Conservation (phyloP, 2,113 vertebrate species). For the Ia io region DNA sequence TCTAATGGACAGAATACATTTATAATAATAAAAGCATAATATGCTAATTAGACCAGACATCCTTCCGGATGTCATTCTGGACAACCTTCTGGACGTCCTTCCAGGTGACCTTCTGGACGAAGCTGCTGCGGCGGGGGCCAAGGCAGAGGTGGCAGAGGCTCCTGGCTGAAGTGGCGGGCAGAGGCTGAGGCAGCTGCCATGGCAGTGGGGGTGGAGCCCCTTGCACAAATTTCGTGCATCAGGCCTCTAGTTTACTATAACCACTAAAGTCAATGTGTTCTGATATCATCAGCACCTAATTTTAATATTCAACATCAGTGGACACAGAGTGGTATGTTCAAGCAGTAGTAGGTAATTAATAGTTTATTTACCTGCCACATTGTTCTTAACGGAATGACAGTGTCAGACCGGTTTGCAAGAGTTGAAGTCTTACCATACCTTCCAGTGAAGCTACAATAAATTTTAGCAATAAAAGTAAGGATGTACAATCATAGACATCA, state of each 20-base stretch:
- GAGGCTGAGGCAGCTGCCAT: too few species aligned
- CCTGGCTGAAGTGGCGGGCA: too few species aligned
- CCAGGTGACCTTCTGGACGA: too few species aligned
- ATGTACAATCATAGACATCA: background rate
- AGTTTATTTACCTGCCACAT: background rate
- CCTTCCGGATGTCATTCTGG: too few species aligned
- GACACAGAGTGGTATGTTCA: background rate
- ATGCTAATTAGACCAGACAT: too few species aligned
- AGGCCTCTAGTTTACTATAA: background rate
- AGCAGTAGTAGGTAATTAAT: background rate
- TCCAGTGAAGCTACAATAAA: background rate
- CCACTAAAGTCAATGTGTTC: background rate
- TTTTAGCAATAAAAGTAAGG: conserved; percentile 1
- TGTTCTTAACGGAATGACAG: background rate
- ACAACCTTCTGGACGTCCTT: too few species aligned
- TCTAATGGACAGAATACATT: background rate
- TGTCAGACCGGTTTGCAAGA: background rate
- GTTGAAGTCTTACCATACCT: background rate
- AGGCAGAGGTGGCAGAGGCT: too few species aligned
- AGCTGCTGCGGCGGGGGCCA: fast-evolving
- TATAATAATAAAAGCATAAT: too few species aligned
- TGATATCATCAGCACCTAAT: background rate
- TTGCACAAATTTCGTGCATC: too few species aligned
- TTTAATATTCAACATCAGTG: background rate
- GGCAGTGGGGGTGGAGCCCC: too few species aligned